Evolutionary conservation across 1,140 invertebrate species (phyloP), one percentile per base, ranked within the genome.

Genomic region (Tribolium madens): DNA sequence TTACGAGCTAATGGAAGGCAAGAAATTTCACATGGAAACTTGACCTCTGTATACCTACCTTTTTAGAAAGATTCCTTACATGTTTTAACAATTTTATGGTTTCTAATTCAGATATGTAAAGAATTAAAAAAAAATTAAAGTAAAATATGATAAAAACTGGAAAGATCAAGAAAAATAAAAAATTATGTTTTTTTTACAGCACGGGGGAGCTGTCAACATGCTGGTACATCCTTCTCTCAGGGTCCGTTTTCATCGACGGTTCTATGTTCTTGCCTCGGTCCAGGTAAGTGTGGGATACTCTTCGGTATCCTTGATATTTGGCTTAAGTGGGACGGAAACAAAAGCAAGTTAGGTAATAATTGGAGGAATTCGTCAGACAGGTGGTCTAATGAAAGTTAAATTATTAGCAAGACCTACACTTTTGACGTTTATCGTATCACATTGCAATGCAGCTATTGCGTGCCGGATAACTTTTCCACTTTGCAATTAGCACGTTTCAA

Each of bases 191-290:
- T 42, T 83, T 80, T 91, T 91, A 73, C 88, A 95, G 94, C 83
- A 93, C 93, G 53, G 93, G 93, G 13, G 93, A 95, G 86, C 81
- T 94, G 78, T 92, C 92, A 36, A 91, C 91, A 52, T 93, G 93
- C 83, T 96, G 94, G 94, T 96, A 94, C 86, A 94, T 96, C 81
- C 86, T 96, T 31, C 88, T 96, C 21, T 93, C 93, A 7, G 95
- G 95, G 48, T 94, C 93, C 2, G 94, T 96, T n/a, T 96, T 96
- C 88, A 96, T 96, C 85, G 94, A 95, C 87, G 93, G 93, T 74
- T 93, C 92, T 72, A 95, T 96, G 93, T 96, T 93, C 83, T 87
- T 96, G 72, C 94, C 95, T 2, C 87, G 93, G 79, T 92, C 92
- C 87, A 95, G 94, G 95, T 96, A 89, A 89, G 84, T 42, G 36